These are phyloP conservation scores for Oceanodroma tethys DNA, from an alignment of 2,113 vertebrate genomes.

Conservation along the genomic window DNA sequence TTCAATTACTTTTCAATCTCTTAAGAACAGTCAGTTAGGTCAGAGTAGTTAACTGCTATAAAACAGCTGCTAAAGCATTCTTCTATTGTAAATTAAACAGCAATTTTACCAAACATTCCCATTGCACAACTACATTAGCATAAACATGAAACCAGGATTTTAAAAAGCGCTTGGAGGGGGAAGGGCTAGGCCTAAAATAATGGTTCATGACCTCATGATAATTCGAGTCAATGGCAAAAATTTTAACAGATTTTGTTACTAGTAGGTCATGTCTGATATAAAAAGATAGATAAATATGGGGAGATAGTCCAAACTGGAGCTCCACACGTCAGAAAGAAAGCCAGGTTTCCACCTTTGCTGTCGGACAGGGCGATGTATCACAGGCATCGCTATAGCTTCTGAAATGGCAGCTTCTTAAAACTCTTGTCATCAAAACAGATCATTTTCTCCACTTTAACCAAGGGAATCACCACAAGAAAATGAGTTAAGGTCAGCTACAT, in stretches of 20 bases:
- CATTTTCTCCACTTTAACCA: not conserved
- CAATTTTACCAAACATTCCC: not conserved
- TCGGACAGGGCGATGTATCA: not conserved
- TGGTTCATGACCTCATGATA: not conserved
- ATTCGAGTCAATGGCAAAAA: not conserved
- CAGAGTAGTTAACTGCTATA: constrained; percentile 27
- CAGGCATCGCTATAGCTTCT: not conserved
- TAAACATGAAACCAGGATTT: not conserved
- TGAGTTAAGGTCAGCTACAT: not conserved
- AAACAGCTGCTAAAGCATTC: constrained; percentile 21
- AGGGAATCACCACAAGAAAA: not conserved
- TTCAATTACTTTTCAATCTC: constrained; percentile 18
- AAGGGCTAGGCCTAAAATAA: not conserved
- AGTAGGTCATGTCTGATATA: not conserved
- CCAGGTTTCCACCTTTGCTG: not conserved
- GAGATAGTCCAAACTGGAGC: not conserved
- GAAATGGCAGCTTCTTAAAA: not conserved
- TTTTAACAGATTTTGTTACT: not conserved
- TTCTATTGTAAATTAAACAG: not conserved
- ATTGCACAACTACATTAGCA: not conserved
- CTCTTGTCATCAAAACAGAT: not conserved
- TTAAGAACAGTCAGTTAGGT: not conserved
- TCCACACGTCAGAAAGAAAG: not conserved
- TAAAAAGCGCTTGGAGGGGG: not conserved
- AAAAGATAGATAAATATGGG: not conserved